phyloP scores from a whole-genome alignment of 2,113 vertebrate genomes.

The Campylomormyrus tamandua region DNA sequence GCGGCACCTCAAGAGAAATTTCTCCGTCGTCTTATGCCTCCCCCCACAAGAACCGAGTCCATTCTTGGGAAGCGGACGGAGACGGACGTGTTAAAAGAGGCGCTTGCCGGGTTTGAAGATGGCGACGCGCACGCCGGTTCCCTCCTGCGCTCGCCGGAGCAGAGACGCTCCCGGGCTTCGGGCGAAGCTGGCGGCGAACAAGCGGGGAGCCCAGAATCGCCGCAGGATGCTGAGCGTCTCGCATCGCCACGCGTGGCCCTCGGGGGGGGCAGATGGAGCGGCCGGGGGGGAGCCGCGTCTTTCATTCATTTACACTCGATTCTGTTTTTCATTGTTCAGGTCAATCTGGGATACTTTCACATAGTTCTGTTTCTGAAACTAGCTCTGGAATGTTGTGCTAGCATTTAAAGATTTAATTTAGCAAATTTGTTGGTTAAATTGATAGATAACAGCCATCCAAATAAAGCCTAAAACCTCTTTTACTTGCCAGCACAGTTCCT shows the following conservation, averaged over 20 bases:
- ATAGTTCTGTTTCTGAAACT: background rate
- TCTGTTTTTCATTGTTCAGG: background rate
- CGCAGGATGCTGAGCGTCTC: background rate
- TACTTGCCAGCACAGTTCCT: background rate
- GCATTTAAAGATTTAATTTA: background rate
- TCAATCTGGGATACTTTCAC: background rate
- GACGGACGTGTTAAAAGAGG: background rate
- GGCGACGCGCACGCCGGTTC: background rate
- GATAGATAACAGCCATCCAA: background rate
- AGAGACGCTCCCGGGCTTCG: background rate
- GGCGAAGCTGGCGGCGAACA: background rate
- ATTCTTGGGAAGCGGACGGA: background rate
- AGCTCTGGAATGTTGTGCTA: background rate
- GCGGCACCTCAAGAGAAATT: background rate
- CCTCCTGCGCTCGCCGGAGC: background rate
- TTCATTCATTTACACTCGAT: background rate
- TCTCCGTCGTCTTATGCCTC: background rate
- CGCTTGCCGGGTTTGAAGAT: background rate
- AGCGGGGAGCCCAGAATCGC: background rate
- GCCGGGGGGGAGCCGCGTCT: background rate
- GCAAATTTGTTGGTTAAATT: background rate
- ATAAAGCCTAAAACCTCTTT: background rate
- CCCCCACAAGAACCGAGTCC: background rate
- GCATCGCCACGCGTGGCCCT: background rate
- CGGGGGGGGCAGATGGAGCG: background rate